A percentile compares a stretch with the other conserved stretches of the same genome.
Conservation (phyloP, 1,140 invertebrate genomes). For the Oncopodura yosiiana region DNA sequence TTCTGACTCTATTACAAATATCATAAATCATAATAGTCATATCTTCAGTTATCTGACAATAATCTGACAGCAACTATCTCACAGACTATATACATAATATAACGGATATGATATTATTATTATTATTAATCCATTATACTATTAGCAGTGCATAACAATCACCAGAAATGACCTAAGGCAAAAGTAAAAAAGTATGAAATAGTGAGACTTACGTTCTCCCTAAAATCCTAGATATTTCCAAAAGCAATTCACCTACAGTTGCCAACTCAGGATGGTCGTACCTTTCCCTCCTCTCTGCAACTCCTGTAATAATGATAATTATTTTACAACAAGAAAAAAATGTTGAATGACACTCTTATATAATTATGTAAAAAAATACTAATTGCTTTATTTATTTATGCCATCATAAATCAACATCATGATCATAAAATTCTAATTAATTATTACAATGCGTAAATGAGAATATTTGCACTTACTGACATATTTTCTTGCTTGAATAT, state of each 20-base stretch:
- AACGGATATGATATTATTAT: no score
- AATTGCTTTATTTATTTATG: no score
- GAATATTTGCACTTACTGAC: conserved; percentile 54
- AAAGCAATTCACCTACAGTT: conserved; percentile 68
- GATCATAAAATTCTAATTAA: not conserved
- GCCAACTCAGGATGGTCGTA: conserved; percentile 59
- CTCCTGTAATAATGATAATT: conserved; percentile 47
- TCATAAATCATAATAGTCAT: no score
- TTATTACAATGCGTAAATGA: not conserved
- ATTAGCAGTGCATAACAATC: no score
- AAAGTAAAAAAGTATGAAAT: not conserved
- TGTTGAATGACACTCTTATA: not conserved
- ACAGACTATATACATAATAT: no score
- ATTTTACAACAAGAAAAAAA: not conserved
- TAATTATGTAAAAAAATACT: not conserved
- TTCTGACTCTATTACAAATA: no score
- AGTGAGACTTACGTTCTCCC: conserved; percentile 65
- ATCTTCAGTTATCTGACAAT: no score
- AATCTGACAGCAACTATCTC: no score
- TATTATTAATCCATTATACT: no score
- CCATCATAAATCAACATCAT: not conserved
- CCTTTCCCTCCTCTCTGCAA: conserved; percentile 59
- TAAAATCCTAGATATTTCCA: conserved; percentile 73
- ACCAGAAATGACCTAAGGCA: no score
- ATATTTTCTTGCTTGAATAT: conserved; percentile 71